These are phyloP conservation scores for Myrmophylax atrothorax DNA, from an alignment of 2,113 vertebrate genomes.

Conservation along the genomic window DNA sequence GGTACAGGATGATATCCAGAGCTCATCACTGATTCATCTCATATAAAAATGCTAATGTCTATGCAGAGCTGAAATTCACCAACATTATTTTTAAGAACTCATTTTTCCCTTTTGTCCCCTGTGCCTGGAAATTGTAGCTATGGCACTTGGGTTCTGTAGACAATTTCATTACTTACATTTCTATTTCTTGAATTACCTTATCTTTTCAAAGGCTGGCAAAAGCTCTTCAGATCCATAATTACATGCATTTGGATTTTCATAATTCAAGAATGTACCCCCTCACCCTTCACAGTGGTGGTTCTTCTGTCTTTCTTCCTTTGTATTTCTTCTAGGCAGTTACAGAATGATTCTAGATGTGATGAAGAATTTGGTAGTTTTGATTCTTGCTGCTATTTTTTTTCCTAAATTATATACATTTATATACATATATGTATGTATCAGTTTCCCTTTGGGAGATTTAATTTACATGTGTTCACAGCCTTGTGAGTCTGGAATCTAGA, in stretches of 20 bases:
- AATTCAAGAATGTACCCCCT: not conserved
- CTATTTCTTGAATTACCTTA: not conserved
- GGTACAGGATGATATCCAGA: not conserved
- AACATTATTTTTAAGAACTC: not conserved
- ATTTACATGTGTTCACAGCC: not conserved
- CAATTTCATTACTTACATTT: not conserved
- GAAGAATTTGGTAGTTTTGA: not conserved
- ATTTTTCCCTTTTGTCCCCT: not conserved
- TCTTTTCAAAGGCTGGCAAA: not conserved
- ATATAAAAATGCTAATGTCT: not conserved
- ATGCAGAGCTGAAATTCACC: not conserved
- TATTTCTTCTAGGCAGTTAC: not conserved
- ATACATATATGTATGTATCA: not conserved
- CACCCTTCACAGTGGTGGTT: fast-evolving
- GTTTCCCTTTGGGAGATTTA: not conserved
- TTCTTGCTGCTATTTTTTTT: not conserved
- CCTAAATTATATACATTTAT: not conserved
- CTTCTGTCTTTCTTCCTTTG: not conserved
- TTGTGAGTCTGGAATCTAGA: not conserved
- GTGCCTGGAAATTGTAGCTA: not conserved
- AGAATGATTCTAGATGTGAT: not conserved
- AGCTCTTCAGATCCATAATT: not conserved
- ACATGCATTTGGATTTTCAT: not conserved
- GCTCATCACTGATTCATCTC: not conserved
- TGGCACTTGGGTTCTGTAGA: not conserved